Evolutionary conservation across 1,140 invertebrate species (phyloP).

Genomic region (Drosophila ogumai): DNA sequence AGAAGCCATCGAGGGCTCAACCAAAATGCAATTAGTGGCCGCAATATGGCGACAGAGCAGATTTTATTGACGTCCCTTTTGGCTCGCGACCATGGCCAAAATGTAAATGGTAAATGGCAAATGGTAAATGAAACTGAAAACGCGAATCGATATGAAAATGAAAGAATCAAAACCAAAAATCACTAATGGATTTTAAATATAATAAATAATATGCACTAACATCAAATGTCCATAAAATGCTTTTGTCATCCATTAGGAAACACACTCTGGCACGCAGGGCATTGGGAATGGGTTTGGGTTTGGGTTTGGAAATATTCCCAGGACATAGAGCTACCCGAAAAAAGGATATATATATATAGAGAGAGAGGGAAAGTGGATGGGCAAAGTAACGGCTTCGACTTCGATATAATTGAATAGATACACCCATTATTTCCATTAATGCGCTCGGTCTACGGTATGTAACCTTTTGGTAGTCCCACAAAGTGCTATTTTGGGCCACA

Average conservation of each 20-base stretch:
- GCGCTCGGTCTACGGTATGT: constrained; percentile 25
- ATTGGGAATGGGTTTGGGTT: background rate
- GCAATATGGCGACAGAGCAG: constrained; percentile 61
- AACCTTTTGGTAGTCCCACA: constrained; percentile 38
- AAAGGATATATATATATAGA: no score
- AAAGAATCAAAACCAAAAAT: constrained; percentile 81
- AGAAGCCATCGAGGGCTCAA: constrained; percentile 56
- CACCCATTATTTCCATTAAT: constrained; percentile 75
- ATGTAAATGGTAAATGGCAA: constrained; percentile 46
- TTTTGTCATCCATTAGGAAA: constrained; percentile 69
- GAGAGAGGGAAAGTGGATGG: constrained; percentile 6
- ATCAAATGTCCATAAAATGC: constrained; percentile 50
- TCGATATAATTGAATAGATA: constrained; percentile 78
- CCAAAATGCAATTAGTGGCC: constrained; percentile 80
- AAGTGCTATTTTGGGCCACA: constrained; percentile 71
- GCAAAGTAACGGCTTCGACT: constrained; percentile 25
- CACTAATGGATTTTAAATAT: constrained; percentile 83
- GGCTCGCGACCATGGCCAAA: constrained; percentile 32
- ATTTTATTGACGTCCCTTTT: constrained; percentile 59
- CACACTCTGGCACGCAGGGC: background rate
- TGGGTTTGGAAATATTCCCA: background rate
- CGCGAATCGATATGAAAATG: constrained; percentile 63
- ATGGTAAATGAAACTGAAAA: constrained; percentile 38
- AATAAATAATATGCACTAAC: constrained; percentile 77
- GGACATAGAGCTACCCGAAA: background rate